Base-by-base conservation (phyloP, 2,113 vertebrate species). In the Coptodon bakossiorum region DNA sequence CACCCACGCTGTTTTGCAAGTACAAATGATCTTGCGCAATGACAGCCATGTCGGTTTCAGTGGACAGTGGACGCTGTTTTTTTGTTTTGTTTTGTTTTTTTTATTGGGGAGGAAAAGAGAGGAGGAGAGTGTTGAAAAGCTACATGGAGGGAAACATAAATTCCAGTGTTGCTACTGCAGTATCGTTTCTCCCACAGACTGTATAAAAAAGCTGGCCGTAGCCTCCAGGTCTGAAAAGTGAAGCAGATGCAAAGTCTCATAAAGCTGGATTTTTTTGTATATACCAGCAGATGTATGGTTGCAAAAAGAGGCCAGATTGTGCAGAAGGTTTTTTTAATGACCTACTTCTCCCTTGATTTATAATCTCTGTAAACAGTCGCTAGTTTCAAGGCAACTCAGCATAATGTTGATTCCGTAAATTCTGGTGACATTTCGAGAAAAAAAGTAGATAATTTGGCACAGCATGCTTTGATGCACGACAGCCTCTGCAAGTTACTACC, bases 121-220 rank as follows among this genome's bases (percentile, higher is more conserved):
- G 53, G 54, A 68, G 45, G 16, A 52, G 73, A 61, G 86, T 94
- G 93, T 68, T 93, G 92, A 94, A 94, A 95, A 80, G 84, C 73
- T 68, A 22, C 83, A 53, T 5, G 86, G 86, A 93, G 85, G 68
- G 86, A 92, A 90, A 92, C 91, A 92, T 90, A 89, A 93, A 93
- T 95, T 71, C 73, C 31, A 86, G 59, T 85, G 71, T 91, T 88
- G 86, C 91, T 86, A 80, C 90, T 89, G 87, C 81, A 59, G 81
- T 71, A 48, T 83, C 16, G 38, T 91, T 54, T 81, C 22, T 66
- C 78, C 27, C 45, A 78, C 73, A 78, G 43, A 78, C 66, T 78
- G 71, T n/a, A 50, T 78, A 78, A 50, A 78, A 78, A 78, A 13
- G 71, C 16, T 50, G 48, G 71, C 27, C 16, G 19, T 31, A 50